These are phyloP conservation scores for Ypsolopha sequella DNA, from an alignment of 2,888 invertebrate genomes.

Conservation along the genomic window DNA sequence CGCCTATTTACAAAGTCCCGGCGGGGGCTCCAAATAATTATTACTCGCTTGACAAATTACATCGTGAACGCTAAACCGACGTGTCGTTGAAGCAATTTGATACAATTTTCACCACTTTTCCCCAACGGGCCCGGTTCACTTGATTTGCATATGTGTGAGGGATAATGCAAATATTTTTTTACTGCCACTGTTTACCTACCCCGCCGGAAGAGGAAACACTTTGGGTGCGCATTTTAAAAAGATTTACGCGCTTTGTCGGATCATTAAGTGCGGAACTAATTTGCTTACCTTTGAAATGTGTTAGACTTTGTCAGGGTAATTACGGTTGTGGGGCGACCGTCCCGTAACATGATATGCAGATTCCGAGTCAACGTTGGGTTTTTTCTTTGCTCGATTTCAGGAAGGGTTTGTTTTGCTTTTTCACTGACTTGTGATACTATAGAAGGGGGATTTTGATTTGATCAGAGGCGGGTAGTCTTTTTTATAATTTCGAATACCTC, in stretches of 20 bases:
- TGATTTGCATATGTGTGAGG: conserved; percentile 62
- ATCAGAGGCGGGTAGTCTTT: too few species aligned
- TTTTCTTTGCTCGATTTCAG: conserved; percentile 19
- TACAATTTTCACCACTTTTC: conserved; percentile 64
- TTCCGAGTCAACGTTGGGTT: conserved; percentile 29
- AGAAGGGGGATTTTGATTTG: too few species aligned
- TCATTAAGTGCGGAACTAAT: conserved; percentile 70
- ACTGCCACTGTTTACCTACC: conserved; percentile 51
- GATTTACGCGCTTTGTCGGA: conserved; percentile 70
- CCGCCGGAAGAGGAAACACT: conserved; percentile 58
- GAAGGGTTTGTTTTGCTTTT: too few species aligned
- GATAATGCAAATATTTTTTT: conserved; percentile 69
- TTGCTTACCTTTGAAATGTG: conserved; percentile 71
- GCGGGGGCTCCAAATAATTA: conserved; percentile 56
- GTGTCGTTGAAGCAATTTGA: conserved; percentile 65
- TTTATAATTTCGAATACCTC: neutral
- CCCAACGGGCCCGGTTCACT: conserved; percentile 38
- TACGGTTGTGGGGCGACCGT: conserved; percentile 41
- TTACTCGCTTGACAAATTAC: conserved; percentile 63
- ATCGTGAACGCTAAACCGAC: conserved; percentile 45
- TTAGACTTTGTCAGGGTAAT: conserved; percentile 62
- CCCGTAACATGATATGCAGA: conserved; percentile 62
- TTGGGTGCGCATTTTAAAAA: conserved; percentile 62
- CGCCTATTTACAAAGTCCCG: conserved; percentile 25
- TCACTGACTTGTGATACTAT: too few species aligned